Percentiles rank a stretch among this genome's conserved stretches.
These are phyloP conservation scores for Laticauda laticaudata DNA, from an alignment of 2,113 vertebrate species.

Conservation along the genomic window DNA sequence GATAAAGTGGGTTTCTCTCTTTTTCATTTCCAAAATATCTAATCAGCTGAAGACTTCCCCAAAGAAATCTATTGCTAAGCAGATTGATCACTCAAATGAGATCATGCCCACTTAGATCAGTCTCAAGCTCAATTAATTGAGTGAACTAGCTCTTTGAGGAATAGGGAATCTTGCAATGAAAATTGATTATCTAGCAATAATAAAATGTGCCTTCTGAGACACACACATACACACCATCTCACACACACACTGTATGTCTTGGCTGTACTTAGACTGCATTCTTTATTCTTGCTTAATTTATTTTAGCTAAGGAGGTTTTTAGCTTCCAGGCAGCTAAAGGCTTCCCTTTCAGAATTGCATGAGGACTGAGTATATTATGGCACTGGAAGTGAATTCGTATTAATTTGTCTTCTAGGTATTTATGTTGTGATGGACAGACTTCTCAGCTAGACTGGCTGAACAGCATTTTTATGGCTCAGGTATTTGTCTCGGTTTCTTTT, in stretches of 20 bases:
- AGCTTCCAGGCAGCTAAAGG: background rate
- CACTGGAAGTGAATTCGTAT: conserved; percentile 15
- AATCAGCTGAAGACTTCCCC: background rate
- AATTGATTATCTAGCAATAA: background rate
- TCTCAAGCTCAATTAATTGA: background rate
- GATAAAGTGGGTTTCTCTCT: background rate
- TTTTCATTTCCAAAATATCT: background rate
- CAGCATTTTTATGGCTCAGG: conserved; percentile 85
- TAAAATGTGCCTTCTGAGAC: background rate
- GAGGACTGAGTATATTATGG: background rate
- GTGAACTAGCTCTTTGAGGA: background rate
- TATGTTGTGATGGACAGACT: conserved; percentile 86
- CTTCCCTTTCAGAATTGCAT: conserved; percentile 1
- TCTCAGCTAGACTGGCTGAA: conserved; percentile 84
- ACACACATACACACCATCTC: too few relatives aligned
- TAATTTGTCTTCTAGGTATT: conserved; percentile 74
- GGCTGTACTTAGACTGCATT: background rate
- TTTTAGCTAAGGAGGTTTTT: background rate
- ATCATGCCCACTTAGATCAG: background rate
- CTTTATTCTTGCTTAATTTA: background rate
- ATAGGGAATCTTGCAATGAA: background rate
- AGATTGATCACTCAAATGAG: background rate
- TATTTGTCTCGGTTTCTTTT: conserved; percentile 51
- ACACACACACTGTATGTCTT: too few relatives aligned
- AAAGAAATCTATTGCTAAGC: background rate